Conservation (phyloP, 2,797 vertebrate species). For the Pangasius larnaudii region DNA sequence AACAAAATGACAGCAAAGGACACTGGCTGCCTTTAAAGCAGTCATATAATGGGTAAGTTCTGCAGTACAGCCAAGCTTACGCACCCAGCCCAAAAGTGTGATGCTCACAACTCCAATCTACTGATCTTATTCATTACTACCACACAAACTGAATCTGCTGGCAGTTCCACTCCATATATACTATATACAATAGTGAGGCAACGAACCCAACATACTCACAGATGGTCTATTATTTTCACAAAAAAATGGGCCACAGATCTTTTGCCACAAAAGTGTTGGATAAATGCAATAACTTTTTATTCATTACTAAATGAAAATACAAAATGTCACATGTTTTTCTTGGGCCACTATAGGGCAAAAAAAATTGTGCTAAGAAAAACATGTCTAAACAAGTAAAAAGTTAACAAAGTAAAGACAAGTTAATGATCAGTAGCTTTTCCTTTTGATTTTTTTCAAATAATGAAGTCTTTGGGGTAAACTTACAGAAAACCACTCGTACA, state of each 20-base stretch:
- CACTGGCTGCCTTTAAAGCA: constrained; percentile 16
- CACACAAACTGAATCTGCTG: not conserved
- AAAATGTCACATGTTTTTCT: not conserved
- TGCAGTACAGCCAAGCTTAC: not conserved
- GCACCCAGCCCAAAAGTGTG: not conserved
- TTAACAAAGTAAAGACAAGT: not conserved
- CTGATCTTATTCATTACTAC: not conserved
- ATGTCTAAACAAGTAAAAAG: not conserved
- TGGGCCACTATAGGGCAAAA: too few relatives aligned
- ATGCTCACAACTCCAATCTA: not conserved
- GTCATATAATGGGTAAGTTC: constrained; percentile 10
- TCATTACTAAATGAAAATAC: not conserved
- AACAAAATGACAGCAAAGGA: not conserved
- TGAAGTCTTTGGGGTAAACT: not conserved
- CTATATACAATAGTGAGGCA: not conserved
- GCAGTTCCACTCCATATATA: not conserved
- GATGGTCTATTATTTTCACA: not conserved
- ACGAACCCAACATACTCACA: not conserved
- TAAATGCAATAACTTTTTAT: not conserved
- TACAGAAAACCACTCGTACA: not conserved
- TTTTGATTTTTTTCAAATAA: not conserved
- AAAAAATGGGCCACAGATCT: not conserved
- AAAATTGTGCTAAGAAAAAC: not conserved
- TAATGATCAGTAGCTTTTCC: not conserved
- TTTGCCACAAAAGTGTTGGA: not conserved